A percentile compares a stretch with the other conserved stretches of the same genome.
Evolutionary conservation across 2,888 invertebrate genomes (phyloP).

Genomic region (Notodonta ziczac): DNA sequence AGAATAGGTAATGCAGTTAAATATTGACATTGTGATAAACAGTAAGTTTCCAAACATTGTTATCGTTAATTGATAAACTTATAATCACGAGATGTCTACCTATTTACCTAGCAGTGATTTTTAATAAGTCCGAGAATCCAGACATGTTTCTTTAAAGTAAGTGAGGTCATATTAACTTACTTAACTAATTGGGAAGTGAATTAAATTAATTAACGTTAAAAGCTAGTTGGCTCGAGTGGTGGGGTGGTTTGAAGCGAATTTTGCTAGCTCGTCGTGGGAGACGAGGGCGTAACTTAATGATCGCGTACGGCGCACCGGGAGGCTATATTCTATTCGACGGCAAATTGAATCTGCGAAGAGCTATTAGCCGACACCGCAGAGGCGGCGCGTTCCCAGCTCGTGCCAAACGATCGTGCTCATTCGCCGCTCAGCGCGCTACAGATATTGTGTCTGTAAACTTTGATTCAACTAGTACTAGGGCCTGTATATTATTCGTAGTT

Average conservation of each 20-base stretch:
- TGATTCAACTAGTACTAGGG: too few relatives aligned
- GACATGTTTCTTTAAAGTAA: conserved; percentile 20
- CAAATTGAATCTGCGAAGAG: conserved; percentile 82
- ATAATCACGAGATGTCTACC: too few relatives aligned
- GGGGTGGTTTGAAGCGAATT: conserved; percentile 62
- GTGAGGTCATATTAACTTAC: conserved; percentile 40
- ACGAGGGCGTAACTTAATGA: conserved; percentile 77
- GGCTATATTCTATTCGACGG: conserved; percentile 76
- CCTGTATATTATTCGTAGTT: too few relatives aligned
- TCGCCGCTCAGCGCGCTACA: conserved; percentile 48
- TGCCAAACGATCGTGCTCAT: conserved; percentile 71
- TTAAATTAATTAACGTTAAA: conserved; percentile 50
- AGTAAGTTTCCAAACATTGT: too few relatives aligned
- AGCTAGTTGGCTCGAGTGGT: conserved; percentile 47
- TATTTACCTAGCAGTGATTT: too few relatives aligned
- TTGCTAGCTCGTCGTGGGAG: conserved; percentile 54
- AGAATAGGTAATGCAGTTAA: too few relatives aligned
- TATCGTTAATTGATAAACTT: too few relatives aligned
- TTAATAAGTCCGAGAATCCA: too few relatives aligned
- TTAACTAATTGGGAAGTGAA: conserved; percentile 41
- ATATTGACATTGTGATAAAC: too few relatives aligned
- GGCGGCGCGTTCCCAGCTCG: conserved; percentile 55
- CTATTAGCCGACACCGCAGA: conserved; percentile 79
- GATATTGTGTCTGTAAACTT: conserved; percentile 7
- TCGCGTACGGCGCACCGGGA: conserved; percentile 72